A percentile compares a stretch with the other conserved stretches of the same genome.
Conservation (phyloP, 2,888 invertebrate genomes). For the Chymomyza caudatula region DNA sequence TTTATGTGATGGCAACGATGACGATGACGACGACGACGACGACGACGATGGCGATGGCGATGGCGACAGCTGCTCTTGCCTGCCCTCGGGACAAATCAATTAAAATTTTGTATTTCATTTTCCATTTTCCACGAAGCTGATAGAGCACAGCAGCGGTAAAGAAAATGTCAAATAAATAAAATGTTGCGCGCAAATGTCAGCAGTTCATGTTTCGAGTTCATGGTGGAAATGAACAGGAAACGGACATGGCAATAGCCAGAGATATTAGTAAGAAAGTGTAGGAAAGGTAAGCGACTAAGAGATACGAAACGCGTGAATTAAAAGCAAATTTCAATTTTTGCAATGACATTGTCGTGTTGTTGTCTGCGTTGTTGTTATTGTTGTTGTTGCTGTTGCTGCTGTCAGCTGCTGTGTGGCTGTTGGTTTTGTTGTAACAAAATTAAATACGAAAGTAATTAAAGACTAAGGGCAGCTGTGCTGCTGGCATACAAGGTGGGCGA, state of each 20-base stretch:
- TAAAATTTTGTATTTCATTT: conserved; percentile 29
- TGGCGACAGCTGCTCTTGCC: not conserved
- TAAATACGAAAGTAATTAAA: conserved; percentile 72
- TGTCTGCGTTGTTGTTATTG: conserved; percentile 20
- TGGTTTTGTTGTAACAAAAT: conserved; percentile 64
- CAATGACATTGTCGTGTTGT: conserved; percentile 44
- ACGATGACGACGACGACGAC: not conserved
- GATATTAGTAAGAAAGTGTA: not conserved
- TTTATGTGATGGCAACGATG: conserved; percentile 10
- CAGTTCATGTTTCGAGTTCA: not conserved
- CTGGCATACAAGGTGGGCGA: conserved; percentile 19
- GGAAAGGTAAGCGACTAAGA: not conserved
- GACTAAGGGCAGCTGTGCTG: conserved; percentile 33
- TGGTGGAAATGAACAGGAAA: conserved; percentile 47
- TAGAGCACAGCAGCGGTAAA: not conserved
- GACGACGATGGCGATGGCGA: not conserved
- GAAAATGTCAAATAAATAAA: conserved; percentile 44
- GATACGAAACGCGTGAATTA: conserved; percentile 38
- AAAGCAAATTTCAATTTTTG: conserved; percentile 67
- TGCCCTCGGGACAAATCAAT: conserved; percentile 58
- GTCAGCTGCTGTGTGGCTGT: conserved; percentile 19
- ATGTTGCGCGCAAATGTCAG: conserved; percentile 2
- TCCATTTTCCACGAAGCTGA: conserved; percentile 3
- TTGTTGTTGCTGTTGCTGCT: conserved; percentile 11
- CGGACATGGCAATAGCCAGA: conserved; percentile 28